A percentile compares a stretch with the other conserved stretches of the same genome.
These are phyloP conservation scores for Pseudochaenichthys georgianus DNA, from an alignment of 2,797 vertebrate genomes.

Conservation along the genomic window DNA sequence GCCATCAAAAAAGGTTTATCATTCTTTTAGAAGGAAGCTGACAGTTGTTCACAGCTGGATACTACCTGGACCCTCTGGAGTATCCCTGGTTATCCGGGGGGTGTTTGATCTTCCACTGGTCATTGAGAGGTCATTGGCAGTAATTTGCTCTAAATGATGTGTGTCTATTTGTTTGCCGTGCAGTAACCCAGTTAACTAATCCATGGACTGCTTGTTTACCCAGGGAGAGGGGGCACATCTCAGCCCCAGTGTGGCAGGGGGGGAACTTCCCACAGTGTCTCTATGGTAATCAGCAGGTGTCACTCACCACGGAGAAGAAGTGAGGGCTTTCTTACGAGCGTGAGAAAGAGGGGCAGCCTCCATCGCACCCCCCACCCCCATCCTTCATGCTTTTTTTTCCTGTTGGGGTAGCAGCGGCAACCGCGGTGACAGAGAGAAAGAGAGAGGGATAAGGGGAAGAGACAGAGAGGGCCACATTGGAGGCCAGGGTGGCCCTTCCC, in stretches of 20 bases:
- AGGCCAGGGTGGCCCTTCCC: slow-evolving; percentile 80
- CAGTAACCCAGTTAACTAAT: slow-evolving; percentile 88
- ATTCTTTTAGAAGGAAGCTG: slow-evolving; percentile 1
- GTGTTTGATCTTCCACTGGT: slow-evolving; percentile 54
- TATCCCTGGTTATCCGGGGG: slow-evolving; percentile 26
- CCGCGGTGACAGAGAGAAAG: slow-evolving; percentile 74
- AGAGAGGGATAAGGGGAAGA: slow-evolving; percentile 76
- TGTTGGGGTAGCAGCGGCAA: slow-evolving; percentile 77
- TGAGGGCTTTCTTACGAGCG: slow-evolving; percentile 91
- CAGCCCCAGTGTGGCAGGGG: slow-evolving; percentile 81
- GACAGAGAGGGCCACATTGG: slow-evolving; percentile 75
- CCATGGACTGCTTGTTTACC: slow-evolving; percentile 86
- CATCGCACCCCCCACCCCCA: slow-evolving; percentile 57
- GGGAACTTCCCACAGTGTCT: slow-evolving; percentile 88
- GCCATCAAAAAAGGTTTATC: neutral
- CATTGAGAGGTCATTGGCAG: slow-evolving; percentile 75
- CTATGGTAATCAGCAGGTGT: slow-evolving; percentile 97
- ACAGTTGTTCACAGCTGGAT: slow-evolving; percentile 34
- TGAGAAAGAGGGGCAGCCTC: slow-evolving; percentile 90
- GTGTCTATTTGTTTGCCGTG: slow-evolving; percentile 86
- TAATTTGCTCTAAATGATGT: slow-evolving; percentile 81
- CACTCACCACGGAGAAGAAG: slow-evolving; percentile 89
- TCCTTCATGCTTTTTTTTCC: slow-evolving; percentile 63
- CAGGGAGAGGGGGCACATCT: slow-evolving; percentile 81
- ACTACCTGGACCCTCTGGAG: neutral